Evolutionary conservation across 2,113 vertebrate genomes (phyloP).

Genomic region (Seriola dumerili): DNA sequence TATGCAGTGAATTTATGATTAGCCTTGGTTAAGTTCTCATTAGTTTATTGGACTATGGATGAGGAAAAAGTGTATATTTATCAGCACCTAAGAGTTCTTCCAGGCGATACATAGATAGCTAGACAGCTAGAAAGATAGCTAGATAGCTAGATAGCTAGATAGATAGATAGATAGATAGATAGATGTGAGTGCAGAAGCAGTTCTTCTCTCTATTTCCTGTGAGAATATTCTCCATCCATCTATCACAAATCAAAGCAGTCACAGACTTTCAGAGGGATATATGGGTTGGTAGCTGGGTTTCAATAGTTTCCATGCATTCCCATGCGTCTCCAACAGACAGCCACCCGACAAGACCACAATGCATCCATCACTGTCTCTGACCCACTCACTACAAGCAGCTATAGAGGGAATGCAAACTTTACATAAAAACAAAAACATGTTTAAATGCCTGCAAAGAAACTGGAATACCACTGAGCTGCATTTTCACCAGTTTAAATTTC

Average conservation of each 20-base stretch:
- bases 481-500: slow-evolving; percentile 64
- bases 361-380: slow-evolving; percentile 52
- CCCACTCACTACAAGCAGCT: slow-evolving; percentile 19
- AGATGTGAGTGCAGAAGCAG: not conserved
- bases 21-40: not conserved
- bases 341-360: slow-evolving; percentile 43
- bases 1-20: not conserved
- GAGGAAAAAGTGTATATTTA: slow-evolving; percentile 27
- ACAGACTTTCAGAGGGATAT: slow-evolving; percentile 27
- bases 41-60: not conserved
- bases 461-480: slow-evolving; percentile 8
- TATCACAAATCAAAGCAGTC: slow-evolving; percentile 30
- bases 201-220: not conserved
- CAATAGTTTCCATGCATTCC: slow-evolving; percentile 30
- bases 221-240: not conserved
- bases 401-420: slow-evolving; percentile 30
- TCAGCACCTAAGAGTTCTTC: not conserved
- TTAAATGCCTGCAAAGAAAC: slow-evolving; percentile 34
- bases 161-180: not conserved
- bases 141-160: too few species aligned
- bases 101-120: slow-evolving; percentile 1
- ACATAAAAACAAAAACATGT: slow-evolving; percentile 28
- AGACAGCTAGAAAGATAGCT: slow-evolving; percentile 3
- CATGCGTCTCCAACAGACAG: slow-evolving; percentile 46
- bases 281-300: slow-evolving; percentile 20